phyloP scores from a whole-genome alignment of 2,797 vertebrate species.

The Channa striata region DNA sequence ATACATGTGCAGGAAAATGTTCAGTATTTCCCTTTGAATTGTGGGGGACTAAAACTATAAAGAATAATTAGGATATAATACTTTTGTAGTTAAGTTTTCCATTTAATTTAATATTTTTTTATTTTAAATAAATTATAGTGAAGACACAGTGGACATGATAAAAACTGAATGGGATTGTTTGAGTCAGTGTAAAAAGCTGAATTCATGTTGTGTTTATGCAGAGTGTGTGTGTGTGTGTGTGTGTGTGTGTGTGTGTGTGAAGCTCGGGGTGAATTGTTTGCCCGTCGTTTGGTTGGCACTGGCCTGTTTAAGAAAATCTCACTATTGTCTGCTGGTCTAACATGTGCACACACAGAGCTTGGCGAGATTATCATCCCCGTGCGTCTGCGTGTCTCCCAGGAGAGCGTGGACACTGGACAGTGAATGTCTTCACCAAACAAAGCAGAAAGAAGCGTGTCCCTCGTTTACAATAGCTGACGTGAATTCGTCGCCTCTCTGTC shows the following conservation, averaged over 20 bases:
- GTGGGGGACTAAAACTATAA: too few species aligned
- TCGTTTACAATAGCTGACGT: conserved; percentile 43
- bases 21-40: too few species aligned
- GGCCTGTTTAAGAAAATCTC: conserved; percentile 53
- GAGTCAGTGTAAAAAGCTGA: too few species aligned
- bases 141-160: too few species aligned
- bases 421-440: conserved; percentile 58
- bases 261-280: too few species aligned
- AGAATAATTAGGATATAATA: too few species aligned
- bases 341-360: conserved; percentile 48
- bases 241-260: conserved; percentile 18
- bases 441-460: conserved; percentile 32
- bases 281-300: conserved; percentile 43
- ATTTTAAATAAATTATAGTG: too few species aligned
- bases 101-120: too few species aligned
- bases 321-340: conserved; percentile 47
- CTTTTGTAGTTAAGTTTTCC: too few species aligned
- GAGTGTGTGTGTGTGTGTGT: not conserved
- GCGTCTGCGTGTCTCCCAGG: conserved; percentile 38
- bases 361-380: conserved; percentile 59
- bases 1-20: too few species aligned
- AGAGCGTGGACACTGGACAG: conserved; percentile 54
- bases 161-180: not conserved
- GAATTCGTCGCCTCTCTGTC: conserved; percentile 46
- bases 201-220: not conserved